These are phyloP conservation scores for Setipinna tenuifilis DNA, from an alignment of 2,797 vertebrate genomes.

Conservation along the genomic window DNA sequence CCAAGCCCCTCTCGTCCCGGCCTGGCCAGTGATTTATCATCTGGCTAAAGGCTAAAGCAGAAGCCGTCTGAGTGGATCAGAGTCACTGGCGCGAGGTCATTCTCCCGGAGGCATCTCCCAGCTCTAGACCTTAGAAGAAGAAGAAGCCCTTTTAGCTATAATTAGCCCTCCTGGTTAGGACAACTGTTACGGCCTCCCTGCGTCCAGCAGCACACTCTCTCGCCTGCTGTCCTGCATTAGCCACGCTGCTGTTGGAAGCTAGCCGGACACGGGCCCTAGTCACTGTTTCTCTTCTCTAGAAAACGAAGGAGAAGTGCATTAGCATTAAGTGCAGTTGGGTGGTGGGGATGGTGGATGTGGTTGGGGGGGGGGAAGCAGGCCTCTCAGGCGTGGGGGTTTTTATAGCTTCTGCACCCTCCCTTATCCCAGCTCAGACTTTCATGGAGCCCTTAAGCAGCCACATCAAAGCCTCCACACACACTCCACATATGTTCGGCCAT, in stretches of 20 bases:
- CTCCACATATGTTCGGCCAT: slow-evolving; percentile 57
- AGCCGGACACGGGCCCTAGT: not conserved
- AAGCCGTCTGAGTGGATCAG: not conserved
- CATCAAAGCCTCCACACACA: slow-evolving; percentile 13
- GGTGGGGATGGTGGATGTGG: no score
- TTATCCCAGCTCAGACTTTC: not conserved
- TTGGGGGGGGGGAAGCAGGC: not conserved
- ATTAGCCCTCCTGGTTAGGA: no score
- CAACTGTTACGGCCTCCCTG: not conserved
- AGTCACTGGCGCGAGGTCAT: not conserved
- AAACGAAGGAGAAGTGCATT: not conserved
- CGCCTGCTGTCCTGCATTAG: not conserved
- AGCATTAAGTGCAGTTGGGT: not conserved
- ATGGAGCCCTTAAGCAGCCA: slow-evolving; percentile 8
- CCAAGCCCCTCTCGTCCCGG: not conserved
- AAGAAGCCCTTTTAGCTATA: no score
- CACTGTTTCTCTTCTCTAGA: not conserved
- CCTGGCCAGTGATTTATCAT: slow-evolving; percentile 5
- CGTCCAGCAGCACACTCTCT: not conserved
- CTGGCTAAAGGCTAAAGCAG: not conserved
- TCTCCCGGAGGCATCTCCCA: not conserved
- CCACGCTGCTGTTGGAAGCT: not conserved
- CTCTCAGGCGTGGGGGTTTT: not conserved
- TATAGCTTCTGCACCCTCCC: slow-evolving; percentile 5
- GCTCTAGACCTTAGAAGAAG: not conserved